Evolutionary conservation across 2,797 vertebrate genomes (phyloP), one percentile per base, ranked within the genome.

Genomic region (Chrysocyon brachyurus): DNA sequence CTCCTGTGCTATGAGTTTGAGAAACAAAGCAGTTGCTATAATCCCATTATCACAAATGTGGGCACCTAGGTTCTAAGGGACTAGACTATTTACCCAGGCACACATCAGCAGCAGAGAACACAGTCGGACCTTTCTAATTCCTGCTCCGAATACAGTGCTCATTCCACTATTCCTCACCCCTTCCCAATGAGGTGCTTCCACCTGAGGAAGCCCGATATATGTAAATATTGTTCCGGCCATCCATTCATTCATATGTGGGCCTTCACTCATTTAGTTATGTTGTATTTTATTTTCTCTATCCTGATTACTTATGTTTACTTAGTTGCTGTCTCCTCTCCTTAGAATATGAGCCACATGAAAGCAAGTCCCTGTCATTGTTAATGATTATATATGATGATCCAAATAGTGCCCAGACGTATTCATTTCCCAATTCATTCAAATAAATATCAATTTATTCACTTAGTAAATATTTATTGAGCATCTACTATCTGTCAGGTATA

Each of bases 341-440:
- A 28, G 59, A 19, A 26, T 36, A 8, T 19, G 64, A 93, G 21
- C 70, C 63, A 66, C 73, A 28, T 28, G 28, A 61, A 22, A 85
- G 28, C 31, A 91, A 15, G 3, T 33, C n/a, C 24, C 83, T 86
- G 57, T 57, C 31, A n/a, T 33, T 77, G 14, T 63, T 63, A 6
- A 61, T 49, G 22, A 54, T 73, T 85, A 7, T 61, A 33, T n/a
- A 9, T 33, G 66, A 68, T 33, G 66, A 36, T 33, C 22, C 22
- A 90, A 33, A 87, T 21, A 78, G 31, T 92, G 26, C 68, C 59
- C 83, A 63, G 68, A 82, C 28, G 21, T 59, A 78, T 85, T 91
- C 95, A 59, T 31, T 77, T 52, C 84, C 92, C n/a, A 92, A 57
- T 59, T 75, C 46, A 90, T 64, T 91, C 77, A 94, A 97, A 63